Evolutionary conservation across 1,140 invertebrate species (phyloP), one percentile per base, ranked within the genome.

Genomic region (Glossosoma conforme): DNA sequence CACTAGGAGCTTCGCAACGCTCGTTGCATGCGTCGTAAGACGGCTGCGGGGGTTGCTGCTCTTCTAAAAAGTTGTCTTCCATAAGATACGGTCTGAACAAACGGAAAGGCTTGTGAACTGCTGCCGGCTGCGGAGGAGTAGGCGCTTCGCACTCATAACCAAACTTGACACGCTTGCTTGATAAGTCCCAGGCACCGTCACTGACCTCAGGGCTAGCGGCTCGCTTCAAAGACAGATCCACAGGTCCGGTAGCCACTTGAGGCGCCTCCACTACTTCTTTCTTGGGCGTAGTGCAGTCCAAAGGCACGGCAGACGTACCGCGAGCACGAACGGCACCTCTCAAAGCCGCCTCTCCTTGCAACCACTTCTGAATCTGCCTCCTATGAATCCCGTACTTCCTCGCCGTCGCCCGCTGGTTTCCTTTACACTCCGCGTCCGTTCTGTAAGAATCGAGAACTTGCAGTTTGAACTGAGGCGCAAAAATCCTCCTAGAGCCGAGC

Each of bases 301-400:
- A 66, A 67, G 60, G 37, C 54, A 52, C 61, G 61, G 60, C 68
- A 20, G 66, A 68, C 2, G 67, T 66, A 20, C 66, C 59, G 55
- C 64, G 61, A 52, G 71, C 70, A 37, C 77, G 68, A 40, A 85
- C 79, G 42, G 80, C 82, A 38, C 79, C 85, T 58, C 84, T 75
- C 25, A 91, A 67, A 60, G 82, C 82, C 22, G 79, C 79, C 65
- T 91, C 87, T 58, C 84, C 86, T 67, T 90, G 88, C 44, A 92
- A 66, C 89, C 89, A 92, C 74, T 92, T 91, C 66, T 91, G 88
- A 44, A 92, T 90, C 66, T 91, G 88, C 19, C 88, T 75, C 10
- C 89, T 76, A 64, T 91, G 88, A 41, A 91, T 91, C 13, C 86
- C 85, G 63, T 90, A 91, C 66, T 92, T 91, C 50, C 88, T 78